Evolutionary conservation across 2,113 vertebrate genomes (phyloP), one percentile per base, ranked within the genome.

Genomic region (Notiomystis cincta): DNA sequence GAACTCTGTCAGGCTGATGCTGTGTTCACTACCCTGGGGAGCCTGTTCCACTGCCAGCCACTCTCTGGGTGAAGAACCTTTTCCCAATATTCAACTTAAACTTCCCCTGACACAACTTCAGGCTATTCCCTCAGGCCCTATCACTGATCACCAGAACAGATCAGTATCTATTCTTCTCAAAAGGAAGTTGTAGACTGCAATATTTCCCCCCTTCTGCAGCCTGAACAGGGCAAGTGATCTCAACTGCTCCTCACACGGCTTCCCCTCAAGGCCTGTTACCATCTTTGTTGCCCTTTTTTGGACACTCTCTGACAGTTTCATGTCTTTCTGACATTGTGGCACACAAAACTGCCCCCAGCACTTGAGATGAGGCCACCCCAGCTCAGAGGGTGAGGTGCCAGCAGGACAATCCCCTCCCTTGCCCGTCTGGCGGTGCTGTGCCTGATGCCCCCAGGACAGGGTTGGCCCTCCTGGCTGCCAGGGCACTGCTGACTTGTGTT

Each of bases 361-460:
- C 6, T 56, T 0, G 0, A 82, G 37, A 11, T 35, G 56, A 71
- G 31, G 24, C 13, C 0, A 1, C 15, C 31, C 10, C 65, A 51
- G 30, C 2, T 6, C 54, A 51, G 54, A 60, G 30, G 54, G n/a
- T n/a, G n/a, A n/a, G n/a, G n/a, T n/a, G n/a, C n/a, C n/a, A 72
- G 28, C 0, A 0, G 31, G 31, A 61, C 16, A 71, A 44, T 82
- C 4, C 42, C 17, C n/a, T 17, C 42, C 42, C 23, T 48, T 48
- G 15, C 25, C 66, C 0, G 0, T 13, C 20, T 71, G 44, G 53
- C 0, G 1, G 16, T 82, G 45, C 20, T 70, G 45, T 3, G 8
- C 16, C 37, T 35, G 80, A 42, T 20, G 25, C 1, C 21, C 35
- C 16, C 37, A 51, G 25, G 31, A 44, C 56, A 61, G 0, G 3